Evolutionary conservation across 1,140 invertebrate species (phyloP).

Genomic region (Macrosteles quadrilineatus): DNA sequence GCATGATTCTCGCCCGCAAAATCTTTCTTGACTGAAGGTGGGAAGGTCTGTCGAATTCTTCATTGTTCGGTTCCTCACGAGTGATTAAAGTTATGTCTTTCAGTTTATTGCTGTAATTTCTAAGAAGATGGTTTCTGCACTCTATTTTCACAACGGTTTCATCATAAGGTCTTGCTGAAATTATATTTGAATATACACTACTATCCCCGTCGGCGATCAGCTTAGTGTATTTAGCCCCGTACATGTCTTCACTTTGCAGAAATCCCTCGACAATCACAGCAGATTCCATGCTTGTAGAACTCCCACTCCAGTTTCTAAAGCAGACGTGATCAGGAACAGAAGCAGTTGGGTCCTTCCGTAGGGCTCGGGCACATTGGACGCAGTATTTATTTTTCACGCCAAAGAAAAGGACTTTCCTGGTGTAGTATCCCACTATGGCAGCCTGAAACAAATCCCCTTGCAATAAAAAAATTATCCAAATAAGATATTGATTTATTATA

Average conservation of each 20-base stretch:
- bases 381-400: conserved; percentile 33
- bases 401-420: conserved; percentile 44
- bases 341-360: conserved; percentile 18
- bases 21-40: too few species aligned
- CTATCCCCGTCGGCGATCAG: conserved; percentile 47
- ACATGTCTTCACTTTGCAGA: conserved; percentile 42
- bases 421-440: conserved; percentile 35
- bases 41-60: too few species aligned
- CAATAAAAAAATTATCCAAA: too few species aligned
- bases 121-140: conserved; percentile 38
- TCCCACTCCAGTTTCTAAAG: conserved; percentile 45
- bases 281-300: conserved; percentile 52
- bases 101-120: conserved; percentile 35
- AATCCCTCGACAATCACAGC: conserved; percentile 51
- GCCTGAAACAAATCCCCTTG: conserved; percentile 35
- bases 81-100: conserved; percentile 35
- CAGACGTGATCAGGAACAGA: conserved; percentile 40
- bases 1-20: neutral
- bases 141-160: conserved; percentile 43
- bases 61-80: too few species aligned
- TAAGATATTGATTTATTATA: too few species aligned
- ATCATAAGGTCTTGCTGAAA: conserved; percentile 37
- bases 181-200: conserved; percentile 41
- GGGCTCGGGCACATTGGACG: conserved; percentile 35
- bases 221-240: conserved; percentile 43